Percentiles rank a stretch among this genome's conserved stretches.
Evolutionary conservation across 1,140 invertebrate genomes (phyloP).

Genomic region (Monomorium pharaonis): DNA sequence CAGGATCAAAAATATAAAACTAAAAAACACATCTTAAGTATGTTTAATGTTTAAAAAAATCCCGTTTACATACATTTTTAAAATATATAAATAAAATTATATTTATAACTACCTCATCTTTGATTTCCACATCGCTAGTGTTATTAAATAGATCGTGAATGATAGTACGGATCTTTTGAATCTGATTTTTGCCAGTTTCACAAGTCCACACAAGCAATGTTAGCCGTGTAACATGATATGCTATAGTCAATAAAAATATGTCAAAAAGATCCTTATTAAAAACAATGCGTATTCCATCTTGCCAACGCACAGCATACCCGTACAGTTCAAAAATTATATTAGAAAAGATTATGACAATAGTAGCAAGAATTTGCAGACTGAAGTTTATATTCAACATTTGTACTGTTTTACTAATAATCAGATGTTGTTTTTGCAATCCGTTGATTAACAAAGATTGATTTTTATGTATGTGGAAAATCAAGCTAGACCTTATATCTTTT

Average conservation of each 20-base stretch:
- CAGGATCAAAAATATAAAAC: background rate
- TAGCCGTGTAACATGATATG: conserved; percentile 40
- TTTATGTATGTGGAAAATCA: conserved; percentile 3
- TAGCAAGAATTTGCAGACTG: conserved; percentile 66
- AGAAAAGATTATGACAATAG: conserved; percentile 72
- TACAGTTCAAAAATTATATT: conserved; percentile 78
- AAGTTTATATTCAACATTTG: conserved; percentile 75
- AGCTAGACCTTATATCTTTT: background rate
- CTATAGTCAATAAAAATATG: background rate
- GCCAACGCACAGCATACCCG: conserved; percentile 72
- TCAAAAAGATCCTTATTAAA: background rate
- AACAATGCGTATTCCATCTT: background rate
- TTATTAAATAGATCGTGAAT: conserved; percentile 61
- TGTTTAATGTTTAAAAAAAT: background rate
- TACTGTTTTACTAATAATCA: conserved; percentile 74
- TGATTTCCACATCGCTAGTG: conserved; percentile 70
- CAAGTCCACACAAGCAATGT: background rate
- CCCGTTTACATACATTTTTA: background rate
- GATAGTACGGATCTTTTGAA: conserved; percentile 64
- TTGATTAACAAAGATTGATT: conserved; percentile 74
- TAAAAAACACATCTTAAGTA: background rate
- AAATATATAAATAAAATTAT: background rate
- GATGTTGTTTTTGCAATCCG: conserved; percentile 73
- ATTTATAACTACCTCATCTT: conserved; percentile 74
- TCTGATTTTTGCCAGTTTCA: conserved; percentile 50